Evolutionary conservation across 2,113 vertebrate genomes (phyloP).

Genomic region (Chinchilla lanigera): DNA sequence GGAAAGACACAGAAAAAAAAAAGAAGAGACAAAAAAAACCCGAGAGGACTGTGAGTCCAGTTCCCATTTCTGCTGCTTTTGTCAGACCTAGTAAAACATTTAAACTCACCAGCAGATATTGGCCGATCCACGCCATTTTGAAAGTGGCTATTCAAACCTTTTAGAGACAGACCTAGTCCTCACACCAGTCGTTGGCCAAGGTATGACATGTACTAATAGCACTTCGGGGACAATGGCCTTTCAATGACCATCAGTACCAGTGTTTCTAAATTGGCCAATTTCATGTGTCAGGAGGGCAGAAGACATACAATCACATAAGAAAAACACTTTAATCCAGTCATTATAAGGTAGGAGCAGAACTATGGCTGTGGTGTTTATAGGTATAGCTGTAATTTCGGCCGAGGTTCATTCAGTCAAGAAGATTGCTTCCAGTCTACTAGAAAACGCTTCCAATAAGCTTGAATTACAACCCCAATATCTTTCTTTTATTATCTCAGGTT

Average conservation of each 20-base stretch:
- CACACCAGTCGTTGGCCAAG: constrained; percentile 34
- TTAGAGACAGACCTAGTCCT: constrained; percentile 4
- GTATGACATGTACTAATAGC: constrained; percentile 68
- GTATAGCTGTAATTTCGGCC: constrained; percentile 62
- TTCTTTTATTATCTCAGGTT: constrained; percentile 47
- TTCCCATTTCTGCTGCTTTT: constrained; percentile 58
- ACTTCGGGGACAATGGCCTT: constrained; percentile 69
- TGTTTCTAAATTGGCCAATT: constrained; percentile 77
- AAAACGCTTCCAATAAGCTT: constrained; percentile 73
- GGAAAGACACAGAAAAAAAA: background rate
- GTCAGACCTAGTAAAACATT: constrained; percentile 64
- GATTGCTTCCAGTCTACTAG: constrained; percentile 73
- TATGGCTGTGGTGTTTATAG: constrained; percentile 62
- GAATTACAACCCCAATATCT: constrained; percentile 74
- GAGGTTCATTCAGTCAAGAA: constrained; percentile 69
- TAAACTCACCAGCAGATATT: constrained; percentile 61
- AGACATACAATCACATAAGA: constrained; percentile 78
- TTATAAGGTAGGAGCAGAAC: constrained; percentile 63
- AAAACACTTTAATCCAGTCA: constrained; percentile 80
- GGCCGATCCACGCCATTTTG: constrained; percentile 53
- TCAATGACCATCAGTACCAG: constrained; percentile 65
- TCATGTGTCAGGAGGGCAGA: constrained; percentile 74
- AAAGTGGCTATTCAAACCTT: constrained; percentile 66
- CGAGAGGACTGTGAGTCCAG: background rate
- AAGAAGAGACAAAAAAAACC: background rate